These are phyloP conservation scores for Heliopora coerulea DNA, from an alignment of 92 coral and sea anemone species.

Conservation along the genomic window DNA sequence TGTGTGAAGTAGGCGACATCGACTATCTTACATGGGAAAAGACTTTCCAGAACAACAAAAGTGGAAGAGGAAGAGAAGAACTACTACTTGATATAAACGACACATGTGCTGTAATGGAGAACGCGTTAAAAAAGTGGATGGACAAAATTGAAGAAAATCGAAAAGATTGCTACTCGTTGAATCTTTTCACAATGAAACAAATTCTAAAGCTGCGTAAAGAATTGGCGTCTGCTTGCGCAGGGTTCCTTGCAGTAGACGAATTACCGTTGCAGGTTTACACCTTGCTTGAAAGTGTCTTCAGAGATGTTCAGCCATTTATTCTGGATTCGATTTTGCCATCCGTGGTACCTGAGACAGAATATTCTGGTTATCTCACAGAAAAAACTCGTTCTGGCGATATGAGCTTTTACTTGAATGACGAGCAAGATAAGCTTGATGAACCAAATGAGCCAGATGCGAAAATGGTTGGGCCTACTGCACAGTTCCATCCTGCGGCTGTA, in stretches of 20 bases:
- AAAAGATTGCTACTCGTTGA: slow-evolving; percentile 47
- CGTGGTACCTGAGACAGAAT: slow-evolving; percentile 13
- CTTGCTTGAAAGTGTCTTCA: slow-evolving; percentile 68
- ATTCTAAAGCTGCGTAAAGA: slow-evolving; percentile 59
- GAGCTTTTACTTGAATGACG: background rate
- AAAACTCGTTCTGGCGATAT: background rate
- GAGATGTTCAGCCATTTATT: slow-evolving; percentile 53
- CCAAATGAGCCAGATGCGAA: background rate
- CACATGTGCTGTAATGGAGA: slow-evolving; percentile 53
- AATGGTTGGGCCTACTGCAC: background rate
- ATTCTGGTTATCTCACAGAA: too few species aligned
- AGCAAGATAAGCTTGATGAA: background rate
- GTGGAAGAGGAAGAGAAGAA: slow-evolving; percentile 8
- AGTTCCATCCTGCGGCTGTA: background rate
- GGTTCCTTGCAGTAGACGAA: slow-evolving; percentile 13
- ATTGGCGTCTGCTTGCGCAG: slow-evolving; percentile 55
- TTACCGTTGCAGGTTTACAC: slow-evolving; percentile 60
- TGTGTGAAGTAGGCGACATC: slow-evolving; percentile 74
- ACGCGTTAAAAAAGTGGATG: slow-evolving; percentile 59
- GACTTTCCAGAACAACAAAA: slow-evolving; percentile 50
- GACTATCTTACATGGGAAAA: slow-evolving; percentile 66
- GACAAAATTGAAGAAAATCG: slow-evolving; percentile 56
- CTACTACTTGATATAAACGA: slow-evolving; percentile 27
- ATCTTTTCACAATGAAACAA: slow-evolving; percentile 72
- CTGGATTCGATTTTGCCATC: slow-evolving; percentile 12